Percentiles rank a stretch among this genome's conserved stretches.
Evolutionary conservation across 2,797 vertebrate genomes (phyloP).

Genomic region (Salmo trutta): DNA sequence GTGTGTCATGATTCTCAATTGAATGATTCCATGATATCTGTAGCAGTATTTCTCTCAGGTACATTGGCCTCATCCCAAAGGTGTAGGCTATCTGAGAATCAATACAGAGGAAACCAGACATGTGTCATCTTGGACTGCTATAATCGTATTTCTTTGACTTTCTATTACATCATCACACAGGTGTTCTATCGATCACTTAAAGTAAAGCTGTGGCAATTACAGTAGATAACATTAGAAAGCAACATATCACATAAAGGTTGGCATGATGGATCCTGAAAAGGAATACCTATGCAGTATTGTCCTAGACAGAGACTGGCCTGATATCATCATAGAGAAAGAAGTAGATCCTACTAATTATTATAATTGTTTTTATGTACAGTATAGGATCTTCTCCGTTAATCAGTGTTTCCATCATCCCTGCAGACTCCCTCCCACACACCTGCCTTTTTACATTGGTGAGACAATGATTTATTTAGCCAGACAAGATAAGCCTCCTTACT

Average conservation of each 20-base stretch:
- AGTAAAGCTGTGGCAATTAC: neutral
- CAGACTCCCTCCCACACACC: constrained; percentile 54
- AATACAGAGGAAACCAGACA: neutral
- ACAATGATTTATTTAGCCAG: constrained; percentile 54
- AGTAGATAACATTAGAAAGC: neutral
- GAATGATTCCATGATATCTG: neutral
- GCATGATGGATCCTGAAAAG: neutral
- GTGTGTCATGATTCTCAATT: neutral
- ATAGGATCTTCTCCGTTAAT: constrained; percentile 60
- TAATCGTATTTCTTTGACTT: neutral
- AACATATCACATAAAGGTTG: neutral
- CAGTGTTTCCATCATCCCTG: constrained; percentile 53
- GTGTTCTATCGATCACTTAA: neutral
- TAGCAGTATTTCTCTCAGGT: neutral
- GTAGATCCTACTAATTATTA: constrained; percentile 28
- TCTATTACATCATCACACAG: neutral
- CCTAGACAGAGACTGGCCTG: neutral
- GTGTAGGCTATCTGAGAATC: neutral
- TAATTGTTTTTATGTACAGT: constrained; percentile 43
- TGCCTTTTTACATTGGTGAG: constrained; percentile 42
- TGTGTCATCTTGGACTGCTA: neutral
- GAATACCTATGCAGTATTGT: neutral
- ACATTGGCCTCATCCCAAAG: neutral
- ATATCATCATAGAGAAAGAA: constrained; percentile 12
- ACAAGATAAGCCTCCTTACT: constrained; percentile 17